A percentile compares a stretch with the other conserved stretches of the same genome.
These are phyloP conservation scores for Fukomys damarensis DNA, from an alignment of 2,113 vertebrate species.

Conservation along the genomic window DNA sequence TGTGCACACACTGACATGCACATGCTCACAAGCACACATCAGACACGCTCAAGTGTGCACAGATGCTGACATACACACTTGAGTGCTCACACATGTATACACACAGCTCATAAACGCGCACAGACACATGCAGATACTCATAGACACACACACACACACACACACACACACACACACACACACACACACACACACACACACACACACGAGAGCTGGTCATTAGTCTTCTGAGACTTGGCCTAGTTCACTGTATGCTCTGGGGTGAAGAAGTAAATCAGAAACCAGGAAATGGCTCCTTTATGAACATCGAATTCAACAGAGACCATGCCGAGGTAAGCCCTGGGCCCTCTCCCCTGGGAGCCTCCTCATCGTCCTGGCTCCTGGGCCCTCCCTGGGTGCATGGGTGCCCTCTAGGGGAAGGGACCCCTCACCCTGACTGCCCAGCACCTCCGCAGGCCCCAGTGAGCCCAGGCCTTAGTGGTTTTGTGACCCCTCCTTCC, in stretches of 20 bases:
- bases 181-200: no score
- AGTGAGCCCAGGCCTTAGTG: background rate
- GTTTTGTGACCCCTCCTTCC: background rate
- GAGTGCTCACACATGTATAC: background rate
- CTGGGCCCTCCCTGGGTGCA: background rate
- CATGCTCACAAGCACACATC: background rate
- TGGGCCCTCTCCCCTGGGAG: accelerated
- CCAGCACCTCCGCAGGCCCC: background rate
- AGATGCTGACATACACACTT: background rate
- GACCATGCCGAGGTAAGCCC: no score
- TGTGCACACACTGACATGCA: no score
- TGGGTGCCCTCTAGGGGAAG: background rate
- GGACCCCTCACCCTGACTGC: background rate
- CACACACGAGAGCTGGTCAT: background rate
- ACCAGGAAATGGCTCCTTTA: background rate
- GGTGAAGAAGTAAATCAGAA: background rate
- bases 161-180: background rate
- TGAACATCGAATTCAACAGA: accelerated
- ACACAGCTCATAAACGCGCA: background rate
- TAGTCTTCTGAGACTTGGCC: background rate
- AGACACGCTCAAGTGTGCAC: background rate
- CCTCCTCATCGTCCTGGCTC: background rate
- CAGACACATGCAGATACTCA: background rate
- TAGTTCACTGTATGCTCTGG: background rate
- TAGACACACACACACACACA: background rate